Conservation (phyloP, 2,888 invertebrate genomes). For the Ashinkailepas kermadecensis region DNA sequence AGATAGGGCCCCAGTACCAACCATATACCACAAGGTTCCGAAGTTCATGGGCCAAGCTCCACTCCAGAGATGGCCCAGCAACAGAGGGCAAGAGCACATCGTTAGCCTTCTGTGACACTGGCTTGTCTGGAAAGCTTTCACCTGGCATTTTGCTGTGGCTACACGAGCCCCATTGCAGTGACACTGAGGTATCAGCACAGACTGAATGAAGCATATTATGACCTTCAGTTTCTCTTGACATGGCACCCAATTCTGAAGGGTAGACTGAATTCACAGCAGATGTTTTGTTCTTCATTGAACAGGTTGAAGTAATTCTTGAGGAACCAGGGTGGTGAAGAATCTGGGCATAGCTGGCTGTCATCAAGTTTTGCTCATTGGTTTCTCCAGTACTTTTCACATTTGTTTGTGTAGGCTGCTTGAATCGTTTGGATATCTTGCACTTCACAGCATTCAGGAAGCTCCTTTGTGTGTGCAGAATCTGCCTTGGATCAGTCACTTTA, state of each 20-base stretch:
- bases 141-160: neutral
- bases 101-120: neutral
- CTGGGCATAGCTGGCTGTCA: no score
- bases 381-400: neutral
- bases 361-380: no score
- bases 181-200: neutral
- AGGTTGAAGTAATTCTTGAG: no score
- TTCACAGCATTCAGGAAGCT: neutral
- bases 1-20: constrained; percentile 78
- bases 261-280: neutral
- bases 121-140: no score
- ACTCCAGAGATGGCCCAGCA: constrained; percentile 34
- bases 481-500: neutral
- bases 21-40: constrained; percentile 47
- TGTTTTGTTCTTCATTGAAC: no score
- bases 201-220: neutral
- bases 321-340: no score
- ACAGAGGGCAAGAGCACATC: neutral
- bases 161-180: neutral
- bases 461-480: neutral
- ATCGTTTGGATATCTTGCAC: neutral
- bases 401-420: neutral
- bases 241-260: neutral
- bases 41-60: constrained; percentile 44
- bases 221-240: neutral